A percentile compares a stretch with the other conserved stretches of the same genome.
Conservation (phyloP, 2,113 vertebrate genomes). For the Fukomys damarensis region DNA sequence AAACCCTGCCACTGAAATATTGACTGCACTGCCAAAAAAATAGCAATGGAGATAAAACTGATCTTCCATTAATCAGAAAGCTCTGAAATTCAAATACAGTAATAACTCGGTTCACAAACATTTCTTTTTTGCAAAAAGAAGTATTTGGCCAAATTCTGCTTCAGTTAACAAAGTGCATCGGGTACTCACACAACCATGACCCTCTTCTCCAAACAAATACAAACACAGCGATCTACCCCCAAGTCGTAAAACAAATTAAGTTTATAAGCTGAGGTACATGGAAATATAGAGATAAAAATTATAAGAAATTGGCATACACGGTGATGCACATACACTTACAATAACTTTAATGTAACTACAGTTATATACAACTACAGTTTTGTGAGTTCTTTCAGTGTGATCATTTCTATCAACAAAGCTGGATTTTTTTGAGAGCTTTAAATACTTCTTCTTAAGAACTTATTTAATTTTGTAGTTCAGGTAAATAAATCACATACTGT, state of each 20-base stretch:
- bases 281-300: background rate
- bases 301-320: background rate
- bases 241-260: background rate
- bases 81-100: background rate
- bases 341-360: background rate
- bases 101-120: background rate
- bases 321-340: background rate
- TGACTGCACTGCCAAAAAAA: background rate
- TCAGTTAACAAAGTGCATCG: background rate
- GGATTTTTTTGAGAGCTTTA: conserved; percentile 43
- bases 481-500: background rate
- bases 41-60: conserved; percentile 7
- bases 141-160: background rate
- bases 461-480: background rate
- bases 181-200: background rate
- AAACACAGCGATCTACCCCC: background rate
- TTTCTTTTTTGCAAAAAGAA: background rate
- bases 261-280: background rate
- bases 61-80: conserved; percentile 5
- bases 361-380: background rate
- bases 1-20: background rate
- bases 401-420: background rate
- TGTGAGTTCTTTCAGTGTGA: background rate
- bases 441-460: conserved; percentile 4
- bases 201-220: background rate